Percentiles rank a stretch among this genome's conserved stretches.
These are phyloP conservation scores for Chromoteleia sp. DNA, from an alignment of 2,888 invertebrate genomes.

Conservation along the genomic window DNA sequence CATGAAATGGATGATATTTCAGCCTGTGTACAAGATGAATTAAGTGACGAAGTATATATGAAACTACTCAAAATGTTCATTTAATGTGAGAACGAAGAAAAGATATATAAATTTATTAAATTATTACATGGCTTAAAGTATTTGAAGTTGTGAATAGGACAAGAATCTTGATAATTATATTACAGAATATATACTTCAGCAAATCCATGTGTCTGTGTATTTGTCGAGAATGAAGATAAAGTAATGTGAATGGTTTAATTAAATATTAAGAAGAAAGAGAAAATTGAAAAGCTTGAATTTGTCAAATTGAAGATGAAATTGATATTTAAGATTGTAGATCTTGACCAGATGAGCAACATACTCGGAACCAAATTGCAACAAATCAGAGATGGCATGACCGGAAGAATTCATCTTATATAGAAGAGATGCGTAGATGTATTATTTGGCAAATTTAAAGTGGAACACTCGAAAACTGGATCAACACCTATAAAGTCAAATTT, in stretches of 20 bases:
- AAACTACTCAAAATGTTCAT: constrained; percentile 67
- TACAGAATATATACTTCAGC: background rate
- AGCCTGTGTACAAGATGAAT: constrained; percentile 69
- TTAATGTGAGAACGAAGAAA: constrained; percentile 47
- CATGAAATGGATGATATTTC: constrained; percentile 72
- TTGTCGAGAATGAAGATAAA: background rate
- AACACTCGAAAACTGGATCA: constrained; percentile 40
- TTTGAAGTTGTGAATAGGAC: constrained; percentile 64
- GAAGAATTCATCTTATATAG: constrained; percentile 45
- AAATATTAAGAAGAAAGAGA: background rate
- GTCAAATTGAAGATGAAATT: background rate
- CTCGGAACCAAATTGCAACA: background rate
- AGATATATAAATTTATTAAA: constrained; percentile 66
- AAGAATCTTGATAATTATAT: constrained; percentile 48
- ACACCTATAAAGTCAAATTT: constrained; percentile 66
- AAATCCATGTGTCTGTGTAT: background rate
- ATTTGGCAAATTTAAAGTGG: constrained; percentile 67
- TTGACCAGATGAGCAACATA: background rate
- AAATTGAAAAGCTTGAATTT: too few species aligned
- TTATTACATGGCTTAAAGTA: constrained; percentile 69
- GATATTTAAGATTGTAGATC: background rate
- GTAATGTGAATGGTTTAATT: background rate
- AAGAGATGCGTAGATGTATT: too few species aligned
- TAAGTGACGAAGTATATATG: constrained; percentile 68
- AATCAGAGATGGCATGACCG: background rate